These are phyloP conservation scores for Tenthredo notha DNA, from an alignment of 2,888 invertebrate species.

Conservation along the genomic window DNA sequence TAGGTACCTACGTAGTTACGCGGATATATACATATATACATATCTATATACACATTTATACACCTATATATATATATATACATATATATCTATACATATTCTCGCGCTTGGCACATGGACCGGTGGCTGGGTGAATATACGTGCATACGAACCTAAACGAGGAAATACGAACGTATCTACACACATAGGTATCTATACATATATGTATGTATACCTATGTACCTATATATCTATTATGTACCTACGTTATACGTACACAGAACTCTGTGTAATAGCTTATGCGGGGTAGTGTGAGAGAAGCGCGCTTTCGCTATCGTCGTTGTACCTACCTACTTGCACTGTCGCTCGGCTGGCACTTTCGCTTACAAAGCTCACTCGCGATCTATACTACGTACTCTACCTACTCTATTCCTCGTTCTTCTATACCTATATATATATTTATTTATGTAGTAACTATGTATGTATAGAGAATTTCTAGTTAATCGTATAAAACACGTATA, in stretches of 20 bases:
- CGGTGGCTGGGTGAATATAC: background rate
- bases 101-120: constrained; percentile 21
- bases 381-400: background rate
- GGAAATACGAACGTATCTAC: background rate
- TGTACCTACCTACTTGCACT: constrained; percentile 4
- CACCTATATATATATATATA: background rate
- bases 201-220: background rate
- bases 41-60: background rate
- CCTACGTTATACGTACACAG: constrained; percentile 11
- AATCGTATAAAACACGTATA: too few species aligned
- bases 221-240: constrained; percentile 31
- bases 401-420: background rate
- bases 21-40: constrained; percentile 15
- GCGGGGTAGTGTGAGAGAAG: background rate
- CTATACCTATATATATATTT: background rate
- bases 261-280: constrained; percentile 5
- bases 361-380: constrained; percentile 10
- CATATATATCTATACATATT: background rate
- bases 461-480: too few species aligned
- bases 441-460: background rate
- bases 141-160: constrained; percentile 43
- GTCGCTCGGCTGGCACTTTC: constrained; percentile 16
- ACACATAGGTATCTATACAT: background rate
- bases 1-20: constrained; percentile 24
- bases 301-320: constrained; percentile 12